Evolutionary conservation across 2,888 invertebrate species (phyloP).

Genomic region (Orchestes rusci): DNA sequence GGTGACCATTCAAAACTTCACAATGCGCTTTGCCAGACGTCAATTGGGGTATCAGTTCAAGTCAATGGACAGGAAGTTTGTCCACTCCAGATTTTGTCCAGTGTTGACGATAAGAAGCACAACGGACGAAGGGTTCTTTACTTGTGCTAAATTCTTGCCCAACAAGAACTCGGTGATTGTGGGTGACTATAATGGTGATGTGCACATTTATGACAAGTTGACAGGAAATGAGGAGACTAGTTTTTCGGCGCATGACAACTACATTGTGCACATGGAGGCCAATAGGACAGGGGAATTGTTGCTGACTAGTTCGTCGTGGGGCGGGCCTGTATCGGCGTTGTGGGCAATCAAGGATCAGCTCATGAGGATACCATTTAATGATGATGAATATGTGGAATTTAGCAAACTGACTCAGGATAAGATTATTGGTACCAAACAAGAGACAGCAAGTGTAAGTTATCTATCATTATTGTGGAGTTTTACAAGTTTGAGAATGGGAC

Average conservation of each 20-base stretch:
- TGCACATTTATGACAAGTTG: slow-evolving; percentile 79
- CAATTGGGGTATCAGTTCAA: slow-evolving; percentile 51
- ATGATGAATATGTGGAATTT: slow-evolving; percentile 88
- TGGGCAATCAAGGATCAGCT: slow-evolving; percentile 67
- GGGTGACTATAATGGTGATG: slow-evolving; percentile 87
- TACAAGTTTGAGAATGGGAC: too few species aligned
- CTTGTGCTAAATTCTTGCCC: slow-evolving; percentile 49
- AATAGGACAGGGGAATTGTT: slow-evolving; percentile 70
- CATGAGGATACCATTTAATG: slow-evolving; percentile 62
- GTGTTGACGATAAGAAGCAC: slow-evolving; percentile 63
- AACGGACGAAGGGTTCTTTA: slow-evolving; percentile 68
- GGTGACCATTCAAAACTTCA: slow-evolving; percentile 63
- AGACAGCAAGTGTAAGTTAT: slow-evolving; percentile 59
- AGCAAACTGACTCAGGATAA: slow-evolving; percentile 78
- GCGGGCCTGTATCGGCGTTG: slow-evolving; percentile 72
- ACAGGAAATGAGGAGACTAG: slow-evolving; percentile 74
- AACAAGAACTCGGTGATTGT: slow-evolving; percentile 56
- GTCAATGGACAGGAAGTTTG: slow-evolving; percentile 70
- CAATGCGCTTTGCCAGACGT: slow-evolving; percentile 53
- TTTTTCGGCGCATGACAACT: slow-evolving; percentile 78
- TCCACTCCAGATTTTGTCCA: slow-evolving; percentile 77
- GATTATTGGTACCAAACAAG: slow-evolving; percentile 82
- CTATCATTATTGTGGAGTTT: slow-evolving; percentile 4
- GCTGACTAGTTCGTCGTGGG: slow-evolving; percentile 79
- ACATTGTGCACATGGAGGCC: slow-evolving; percentile 71